Conservation (phyloP, 2,797 vertebrate genomes). For the Enoplosus armatus region DNA sequence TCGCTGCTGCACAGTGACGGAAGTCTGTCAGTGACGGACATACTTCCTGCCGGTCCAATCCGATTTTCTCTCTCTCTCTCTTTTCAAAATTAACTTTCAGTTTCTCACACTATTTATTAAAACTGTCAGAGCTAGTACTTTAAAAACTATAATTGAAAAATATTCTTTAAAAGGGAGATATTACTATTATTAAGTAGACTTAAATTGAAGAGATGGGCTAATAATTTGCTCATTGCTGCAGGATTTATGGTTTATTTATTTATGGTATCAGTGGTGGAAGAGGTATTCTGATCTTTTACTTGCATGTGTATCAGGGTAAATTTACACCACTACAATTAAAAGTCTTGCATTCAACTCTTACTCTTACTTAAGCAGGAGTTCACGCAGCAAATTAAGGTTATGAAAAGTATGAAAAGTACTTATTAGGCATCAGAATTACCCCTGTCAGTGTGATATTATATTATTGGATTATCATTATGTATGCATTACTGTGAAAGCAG, state of each 20-base stretch:
- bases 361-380: background rate
- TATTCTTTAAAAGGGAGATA: background rate
- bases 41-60: conserved; percentile 59
- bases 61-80: background rate
- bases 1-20: conserved; percentile 64
- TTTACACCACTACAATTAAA: background rate
- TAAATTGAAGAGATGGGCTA: too few relatives aligned
- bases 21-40: conserved; percentile 67
- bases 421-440: background rate
- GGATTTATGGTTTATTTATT: background rate
- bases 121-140: background rate
- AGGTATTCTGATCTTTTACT: background rate
- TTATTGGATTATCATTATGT: background rate
- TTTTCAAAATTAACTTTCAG: background rate
- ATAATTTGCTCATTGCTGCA: background rate
- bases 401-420: background rate
- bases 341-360: background rate
- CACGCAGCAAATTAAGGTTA: background rate
- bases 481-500: background rate
- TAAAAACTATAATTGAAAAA: background rate
- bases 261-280: background rate
- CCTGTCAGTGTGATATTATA: background rate
- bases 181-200: background rate
- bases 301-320: background rate
- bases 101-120: background rate